Evolutionary conservation across 2,797 vertebrate species (phyloP).

Genomic region (Fringilla coelebs): DNA sequence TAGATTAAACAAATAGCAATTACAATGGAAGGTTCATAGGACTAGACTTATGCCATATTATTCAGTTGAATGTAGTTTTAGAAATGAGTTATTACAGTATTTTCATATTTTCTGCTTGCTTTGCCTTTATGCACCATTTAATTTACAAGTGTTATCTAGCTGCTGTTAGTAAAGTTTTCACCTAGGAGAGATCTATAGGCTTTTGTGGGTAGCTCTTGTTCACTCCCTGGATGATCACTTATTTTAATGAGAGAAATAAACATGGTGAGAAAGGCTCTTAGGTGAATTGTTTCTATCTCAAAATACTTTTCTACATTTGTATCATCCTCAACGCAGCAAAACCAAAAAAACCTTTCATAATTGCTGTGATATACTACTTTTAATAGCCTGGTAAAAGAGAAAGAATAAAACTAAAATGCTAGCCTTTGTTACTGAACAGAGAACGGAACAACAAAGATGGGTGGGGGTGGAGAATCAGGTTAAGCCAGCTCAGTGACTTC

Average conservation of each 20-base stretch:
- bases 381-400: neutral
- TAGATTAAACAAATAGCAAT: neutral
- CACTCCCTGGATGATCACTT: neutral
- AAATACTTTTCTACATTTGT: neutral
- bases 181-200: neutral
- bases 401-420: neutral
- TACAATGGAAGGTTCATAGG: neutral
- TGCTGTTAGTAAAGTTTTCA: neutral
- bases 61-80: neutral
- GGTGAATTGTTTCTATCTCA: neutral
- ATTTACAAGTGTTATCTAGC: neutral
- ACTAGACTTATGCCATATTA: neutral
- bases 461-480: neutral
- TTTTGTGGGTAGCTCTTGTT: neutral
- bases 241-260: slow-evolving; percentile 17
- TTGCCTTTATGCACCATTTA: neutral
- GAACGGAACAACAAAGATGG: neutral
- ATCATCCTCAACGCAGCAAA: neutral
- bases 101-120: neutral
- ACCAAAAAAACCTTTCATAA: neutral
- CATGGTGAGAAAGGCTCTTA: neutral
- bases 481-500: neutral
- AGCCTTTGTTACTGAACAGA: neutral
- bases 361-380: neutral
- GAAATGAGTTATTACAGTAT: neutral